Evolutionary conservation across 2,888 invertebrate species (phyloP).

Genomic region (Reticulitermes lucifugus): DNA sequence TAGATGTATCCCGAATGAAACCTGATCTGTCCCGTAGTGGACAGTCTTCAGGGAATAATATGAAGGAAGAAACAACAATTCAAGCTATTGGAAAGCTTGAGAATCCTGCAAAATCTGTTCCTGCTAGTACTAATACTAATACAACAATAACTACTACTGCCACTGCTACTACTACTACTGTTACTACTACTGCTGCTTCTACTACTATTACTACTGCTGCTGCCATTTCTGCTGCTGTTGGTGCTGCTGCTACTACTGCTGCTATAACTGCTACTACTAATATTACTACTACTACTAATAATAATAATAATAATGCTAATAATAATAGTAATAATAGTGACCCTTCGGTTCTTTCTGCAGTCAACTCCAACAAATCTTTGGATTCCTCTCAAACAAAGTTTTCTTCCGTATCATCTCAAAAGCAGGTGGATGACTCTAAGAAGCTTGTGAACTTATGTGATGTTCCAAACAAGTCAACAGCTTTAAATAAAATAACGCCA

Average conservation of each 20-base stretch:
- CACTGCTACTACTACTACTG: too few relatives aligned
- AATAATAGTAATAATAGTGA: slow-evolving; percentile 14
- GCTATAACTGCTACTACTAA: too few relatives aligned
- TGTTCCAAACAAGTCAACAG: slow-evolving; percentile 39
- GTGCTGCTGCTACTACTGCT: too few relatives aligned
- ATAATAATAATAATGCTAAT: too few relatives aligned
- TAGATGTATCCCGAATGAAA: slow-evolving; percentile 16
- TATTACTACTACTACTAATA: too few relatives aligned
- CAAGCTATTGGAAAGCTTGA: slow-evolving; percentile 43
- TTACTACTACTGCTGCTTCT: too few relatives aligned
- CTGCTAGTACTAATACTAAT: neutral
- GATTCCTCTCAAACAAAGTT: slow-evolving; percentile 46
- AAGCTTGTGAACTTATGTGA: slow-evolving; percentile 41
- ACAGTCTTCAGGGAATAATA: neutral
- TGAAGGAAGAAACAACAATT: slow-evolving; percentile 39
- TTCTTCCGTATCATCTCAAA: slow-evolving; percentile 36
- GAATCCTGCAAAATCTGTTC: slow-evolving; percentile 27
- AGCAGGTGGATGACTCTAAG: slow-evolving; percentile 42
- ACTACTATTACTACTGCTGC: too few relatives aligned
- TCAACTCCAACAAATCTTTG: slow-evolving; percentile 40
- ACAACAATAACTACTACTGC: too few relatives aligned
- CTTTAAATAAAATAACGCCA: slow-evolving; percentile 39
- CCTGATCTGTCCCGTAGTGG: slow-evolving; percentile 32
- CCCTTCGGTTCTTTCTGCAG: slow-evolving; percentile 36
- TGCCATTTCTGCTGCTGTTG: too few relatives aligned